Base-by-base conservation (phyloP, 2,888 invertebrate species). In the Hemicrepidius hirtus region DNA sequence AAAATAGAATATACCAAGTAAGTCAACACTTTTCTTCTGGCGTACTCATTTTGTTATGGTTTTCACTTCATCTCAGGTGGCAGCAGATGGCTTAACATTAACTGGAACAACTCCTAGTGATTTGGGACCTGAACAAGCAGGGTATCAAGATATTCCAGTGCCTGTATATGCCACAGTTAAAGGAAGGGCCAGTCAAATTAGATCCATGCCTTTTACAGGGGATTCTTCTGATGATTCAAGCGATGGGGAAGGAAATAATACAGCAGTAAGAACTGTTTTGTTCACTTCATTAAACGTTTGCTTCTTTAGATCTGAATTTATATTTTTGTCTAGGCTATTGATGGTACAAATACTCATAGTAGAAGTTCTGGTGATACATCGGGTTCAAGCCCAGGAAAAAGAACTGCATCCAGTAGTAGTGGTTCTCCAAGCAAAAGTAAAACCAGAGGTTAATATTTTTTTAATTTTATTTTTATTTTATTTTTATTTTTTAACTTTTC, bases 141-240 rank as follows among this genome's bases (percentile, higher is more conserved):
- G 95, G 81, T 96, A 95, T 87, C 95, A 95, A 87, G 95, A 96
- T 87, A 95, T 95, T 83, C 94, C 95, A 72, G 95, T 97, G 80
- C 98, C 97, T 66, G 97, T 98, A 24, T 98, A 97, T 87, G 97
- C 98, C 63, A 97, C 97, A 59, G 96, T 98, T 44, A 97, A 97
- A 90, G 98, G 96, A 88, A 92, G 97, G 81, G 97, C 97, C 77
- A 97, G 97, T 86, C 97, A 97, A 88, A 98, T 98, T 80, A 90
- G 97, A 79, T 97, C 97, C 50, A 96, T 97, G 91, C 97, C 97
- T 7, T 97, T 98, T 85, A 96, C 95, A 13, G 97, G 97, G 1
- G 97, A 98, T 81, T 97, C 97, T 3, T 96, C 96, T 0, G 96
- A 96, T 82, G 97, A 98, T 84, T 97, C 97, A 0, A 97, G 97